Conservation (phyloP, 1,140 invertebrate genomes). For the Drosophila athabasca region DNA sequence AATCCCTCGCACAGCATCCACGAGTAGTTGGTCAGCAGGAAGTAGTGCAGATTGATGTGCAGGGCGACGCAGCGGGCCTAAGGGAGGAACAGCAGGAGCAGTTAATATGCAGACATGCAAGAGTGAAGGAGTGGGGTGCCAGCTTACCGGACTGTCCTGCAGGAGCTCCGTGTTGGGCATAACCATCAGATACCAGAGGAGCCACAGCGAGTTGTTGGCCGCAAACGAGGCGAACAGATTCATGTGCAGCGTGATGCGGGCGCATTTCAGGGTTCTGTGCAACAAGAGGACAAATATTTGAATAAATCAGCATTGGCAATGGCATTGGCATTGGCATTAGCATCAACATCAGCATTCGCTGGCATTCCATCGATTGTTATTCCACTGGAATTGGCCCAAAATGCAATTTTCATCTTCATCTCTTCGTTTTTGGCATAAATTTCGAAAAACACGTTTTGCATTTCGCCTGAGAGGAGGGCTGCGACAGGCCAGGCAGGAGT, state of each 20-base stretch:
- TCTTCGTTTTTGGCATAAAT: no score
- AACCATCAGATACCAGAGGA: slow-evolving; percentile 87
- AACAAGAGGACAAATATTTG: slow-evolving; percentile 43
- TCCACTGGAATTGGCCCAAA: slow-evolving; percentile 3
- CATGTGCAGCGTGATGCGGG: slow-evolving; percentile 95
- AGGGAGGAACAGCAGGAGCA: slow-evolving; percentile 3
- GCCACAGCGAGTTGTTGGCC: slow-evolving; percentile 89
- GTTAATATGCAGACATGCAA: neutral
- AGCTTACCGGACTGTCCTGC: slow-evolving; percentile 84
- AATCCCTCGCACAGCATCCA: slow-evolving; percentile 98
- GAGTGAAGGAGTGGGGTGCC: neutral
- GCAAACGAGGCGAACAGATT: slow-evolving; percentile 96
- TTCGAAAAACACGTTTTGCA: no score
- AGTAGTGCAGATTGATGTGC: slow-evolving; percentile 94
- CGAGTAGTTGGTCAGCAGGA: slow-evolving; percentile 95
- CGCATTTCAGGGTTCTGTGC: slow-evolving; percentile 88
- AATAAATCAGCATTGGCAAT: slow-evolving; percentile 11
- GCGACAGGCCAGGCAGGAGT: no score
- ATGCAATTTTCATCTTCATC: no score
- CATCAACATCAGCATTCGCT: no score
- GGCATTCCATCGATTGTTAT: neutral
- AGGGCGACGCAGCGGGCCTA: slow-evolving; percentile 88
- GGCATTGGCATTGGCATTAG: neutral
- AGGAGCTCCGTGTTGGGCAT: slow-evolving; percentile 85
- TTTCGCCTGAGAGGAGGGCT: no score